These are phyloP conservation scores for Alcedo quadribrachys DNA, from an alignment of 2,797 vertebrate genomes.

Conservation along the genomic window DNA sequence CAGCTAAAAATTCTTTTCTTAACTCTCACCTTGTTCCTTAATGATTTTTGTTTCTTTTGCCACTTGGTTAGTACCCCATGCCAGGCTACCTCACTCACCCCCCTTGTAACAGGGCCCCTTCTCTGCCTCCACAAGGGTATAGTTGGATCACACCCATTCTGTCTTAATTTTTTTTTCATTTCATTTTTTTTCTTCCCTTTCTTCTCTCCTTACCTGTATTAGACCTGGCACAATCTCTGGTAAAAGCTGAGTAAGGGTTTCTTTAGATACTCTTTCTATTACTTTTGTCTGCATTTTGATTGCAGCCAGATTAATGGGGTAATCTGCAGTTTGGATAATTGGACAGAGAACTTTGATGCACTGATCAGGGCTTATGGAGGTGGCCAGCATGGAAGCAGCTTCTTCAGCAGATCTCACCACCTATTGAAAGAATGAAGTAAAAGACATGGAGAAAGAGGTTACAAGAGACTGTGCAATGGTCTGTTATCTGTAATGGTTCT, in stretches of 20 bases:
- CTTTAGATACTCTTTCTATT: conserved; percentile 90
- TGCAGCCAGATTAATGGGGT: conserved; percentile 95
- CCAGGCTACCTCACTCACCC: background rate
- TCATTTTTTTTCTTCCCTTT: background rate
- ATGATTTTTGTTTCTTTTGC: background rate
- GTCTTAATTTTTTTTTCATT: background rate
- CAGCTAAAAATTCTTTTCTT: background rate
- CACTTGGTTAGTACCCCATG: background rate
- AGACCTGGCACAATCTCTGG: conserved; percentile 95
- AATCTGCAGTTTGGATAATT: conserved; percentile 97
- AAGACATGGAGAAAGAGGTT: background rate
- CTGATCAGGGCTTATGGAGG: conserved; percentile 95
- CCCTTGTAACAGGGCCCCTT: background rate
- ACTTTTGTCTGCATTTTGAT: conserved; percentile 99
- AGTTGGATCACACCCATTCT: background rate
- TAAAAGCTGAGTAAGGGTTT: conserved; percentile 86
- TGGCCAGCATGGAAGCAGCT: conserved; percentile 91
- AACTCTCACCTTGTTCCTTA: background rate
- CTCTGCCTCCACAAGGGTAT: background rate
- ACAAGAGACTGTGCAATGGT: background rate
- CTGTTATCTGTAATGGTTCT: background rate
- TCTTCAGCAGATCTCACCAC: conserved; percentile 95
- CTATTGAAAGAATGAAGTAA: conserved; percentile 69
- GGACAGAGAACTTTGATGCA: conserved; percentile 97
- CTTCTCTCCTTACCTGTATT: conserved; percentile 85